Conservation (phyloP, 2,113 vertebrate species). For the Psilopsiagon aurifrons region DNA sequence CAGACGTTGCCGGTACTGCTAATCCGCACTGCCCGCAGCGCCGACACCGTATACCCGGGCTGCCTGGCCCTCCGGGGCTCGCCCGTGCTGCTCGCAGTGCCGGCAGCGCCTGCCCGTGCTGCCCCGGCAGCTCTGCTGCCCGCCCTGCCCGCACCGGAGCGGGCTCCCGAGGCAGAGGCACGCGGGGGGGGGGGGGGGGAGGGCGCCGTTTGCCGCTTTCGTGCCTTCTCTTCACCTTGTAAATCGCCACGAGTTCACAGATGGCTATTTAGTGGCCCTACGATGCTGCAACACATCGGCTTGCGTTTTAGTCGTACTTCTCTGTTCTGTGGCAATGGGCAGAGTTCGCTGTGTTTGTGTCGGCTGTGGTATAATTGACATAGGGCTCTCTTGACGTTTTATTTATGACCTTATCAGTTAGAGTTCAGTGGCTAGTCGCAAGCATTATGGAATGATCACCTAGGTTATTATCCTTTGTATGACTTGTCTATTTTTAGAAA, state of each 20-base stretch:
- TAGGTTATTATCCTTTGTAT: conserved; percentile 85
- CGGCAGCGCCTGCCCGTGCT: neutral
- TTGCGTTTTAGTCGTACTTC: conserved; percentile 87
- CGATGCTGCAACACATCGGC: conserved; percentile 98
- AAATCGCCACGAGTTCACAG: conserved; percentile 95
- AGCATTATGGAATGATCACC: conserved; percentile 81
- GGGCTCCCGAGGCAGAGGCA: conserved; percentile 86
- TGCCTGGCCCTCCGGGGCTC: neutral
- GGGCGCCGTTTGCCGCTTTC: conserved; percentile 89
- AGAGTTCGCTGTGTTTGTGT: conserved; percentile 81
- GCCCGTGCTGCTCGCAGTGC: neutral
- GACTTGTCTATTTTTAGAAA: conserved; percentile 73
- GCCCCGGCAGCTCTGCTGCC: neutral
- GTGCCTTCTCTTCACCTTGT: conserved; percentile 97
- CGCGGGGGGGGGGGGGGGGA: conserved; percentile 86
- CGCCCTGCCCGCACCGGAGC: conserved; percentile 64
- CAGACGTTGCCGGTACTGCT: neutral
- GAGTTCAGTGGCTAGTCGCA: conserved; percentile 82
- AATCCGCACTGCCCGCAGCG: neutral
- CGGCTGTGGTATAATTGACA: conserved; percentile 75
- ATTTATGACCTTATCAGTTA: conserved; percentile 78
- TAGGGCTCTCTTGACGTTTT: conserved; percentile 80
- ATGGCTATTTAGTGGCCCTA: conserved; percentile 99
- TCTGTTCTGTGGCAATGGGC: conserved; percentile 79
- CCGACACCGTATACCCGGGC: neutral